These are phyloP conservation scores for Syrrhaptes paradoxus DNA, from an alignment of 2,113 vertebrate species.

Conservation along the genomic window DNA sequence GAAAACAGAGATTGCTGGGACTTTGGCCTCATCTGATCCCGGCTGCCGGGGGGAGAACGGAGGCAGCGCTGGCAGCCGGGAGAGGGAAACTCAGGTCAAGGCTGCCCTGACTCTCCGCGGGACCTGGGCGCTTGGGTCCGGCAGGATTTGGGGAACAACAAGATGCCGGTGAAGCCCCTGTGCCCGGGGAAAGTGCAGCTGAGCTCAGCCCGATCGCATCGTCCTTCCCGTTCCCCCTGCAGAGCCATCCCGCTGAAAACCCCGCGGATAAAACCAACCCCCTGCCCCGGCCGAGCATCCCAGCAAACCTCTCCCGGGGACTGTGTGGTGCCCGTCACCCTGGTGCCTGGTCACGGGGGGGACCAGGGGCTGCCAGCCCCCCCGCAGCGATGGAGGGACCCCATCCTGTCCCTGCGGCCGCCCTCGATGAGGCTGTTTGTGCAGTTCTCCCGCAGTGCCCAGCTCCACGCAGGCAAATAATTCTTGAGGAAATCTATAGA, in stretches of 20 bases:
- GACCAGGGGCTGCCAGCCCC: background rate
- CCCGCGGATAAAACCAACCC: background rate
- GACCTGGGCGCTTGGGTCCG: background rate
- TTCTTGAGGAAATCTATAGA: background rate
- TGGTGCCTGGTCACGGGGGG: background rate
- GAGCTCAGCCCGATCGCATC: fast-evolving
- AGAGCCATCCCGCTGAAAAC: background rate
- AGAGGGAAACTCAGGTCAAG: conserved; percentile 44
- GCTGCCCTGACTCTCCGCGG: background rate
- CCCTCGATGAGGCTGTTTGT: conserved; percentile 24
- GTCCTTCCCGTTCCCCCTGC: background rate
- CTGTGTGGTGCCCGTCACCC: background rate
- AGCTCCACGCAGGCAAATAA: background rate
- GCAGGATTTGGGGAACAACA: background rate
- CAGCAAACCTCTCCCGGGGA: background rate
- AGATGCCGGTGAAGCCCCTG: background rate
- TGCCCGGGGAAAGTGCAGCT: background rate
- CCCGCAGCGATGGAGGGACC: background rate
- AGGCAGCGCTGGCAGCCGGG: background rate
- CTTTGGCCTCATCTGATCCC: conserved; percentile 52
- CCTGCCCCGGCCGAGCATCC: background rate
- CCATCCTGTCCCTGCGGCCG: background rate
- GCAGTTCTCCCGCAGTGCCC: fast-evolving
- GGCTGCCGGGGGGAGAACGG: background rate
- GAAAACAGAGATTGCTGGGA: background rate